Conservation (phyloP, 92 coral and sea anemone genomes). For the Nematostella vectensis region DNA sequence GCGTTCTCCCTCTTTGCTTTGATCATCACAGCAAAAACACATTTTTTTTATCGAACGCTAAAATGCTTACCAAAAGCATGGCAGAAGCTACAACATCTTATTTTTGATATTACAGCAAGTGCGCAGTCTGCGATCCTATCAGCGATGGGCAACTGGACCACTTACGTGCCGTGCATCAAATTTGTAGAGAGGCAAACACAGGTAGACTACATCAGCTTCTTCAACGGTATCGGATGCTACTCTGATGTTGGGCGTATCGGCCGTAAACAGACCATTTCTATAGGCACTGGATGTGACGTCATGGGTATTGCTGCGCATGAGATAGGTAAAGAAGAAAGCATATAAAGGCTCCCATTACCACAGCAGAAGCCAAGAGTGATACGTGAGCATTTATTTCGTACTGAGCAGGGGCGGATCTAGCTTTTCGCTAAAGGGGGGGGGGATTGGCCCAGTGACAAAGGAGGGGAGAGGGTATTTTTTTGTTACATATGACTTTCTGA, state of each 20-base stretch:
- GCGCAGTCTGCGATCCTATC: neutral
- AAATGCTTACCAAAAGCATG: too few relatives aligned
- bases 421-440: too few relatives aligned
- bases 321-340: slow-evolving; percentile 30
- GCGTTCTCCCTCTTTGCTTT: neutral
- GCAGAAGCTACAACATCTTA: too few relatives aligned
- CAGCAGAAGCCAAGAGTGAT: too few relatives aligned
- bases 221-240: slow-evolving; percentile 14
- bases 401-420: too few relatives aligned
- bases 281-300: slow-evolving; percentile 13
- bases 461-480: too few relatives aligned
- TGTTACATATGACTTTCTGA: too few relatives aligned
- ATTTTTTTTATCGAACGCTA: too few relatives aligned
- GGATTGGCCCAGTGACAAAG: too few relatives aligned
- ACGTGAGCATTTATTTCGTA: too few relatives aligned
- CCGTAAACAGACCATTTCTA: slow-evolving; percentile 29
- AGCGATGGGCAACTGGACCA: neutral
- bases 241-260: slow-evolving; percentile 25
- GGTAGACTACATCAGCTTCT: neutral
- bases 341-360: too few relatives aligned
- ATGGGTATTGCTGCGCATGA: slow-evolving; percentile 30
- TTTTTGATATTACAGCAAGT: neutral
- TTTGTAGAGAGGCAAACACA: neutral
- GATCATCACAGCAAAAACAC: too few relatives aligned
- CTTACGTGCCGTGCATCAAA: neutral